Conservation (phyloP, 2,797 vertebrate genomes). For the Acipenser ruthenus region DNA sequence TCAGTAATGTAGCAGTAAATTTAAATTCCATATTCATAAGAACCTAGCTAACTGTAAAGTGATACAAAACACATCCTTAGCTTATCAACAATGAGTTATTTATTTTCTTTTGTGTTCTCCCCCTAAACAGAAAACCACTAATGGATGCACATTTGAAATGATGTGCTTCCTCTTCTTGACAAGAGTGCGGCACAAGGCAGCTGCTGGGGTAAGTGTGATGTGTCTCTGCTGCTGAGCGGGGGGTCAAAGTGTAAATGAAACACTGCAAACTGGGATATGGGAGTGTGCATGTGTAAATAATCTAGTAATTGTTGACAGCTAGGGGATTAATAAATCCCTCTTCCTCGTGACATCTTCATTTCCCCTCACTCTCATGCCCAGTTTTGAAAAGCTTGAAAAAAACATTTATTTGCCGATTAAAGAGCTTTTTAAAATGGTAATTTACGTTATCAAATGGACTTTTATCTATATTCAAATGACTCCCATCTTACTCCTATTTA, state of each 20-base stretch:
- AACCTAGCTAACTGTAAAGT: too few relatives aligned
- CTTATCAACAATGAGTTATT: too few relatives aligned
- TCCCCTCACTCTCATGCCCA: constrained; percentile 26
- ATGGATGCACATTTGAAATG: constrained; percentile 13
- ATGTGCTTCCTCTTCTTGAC: neutral
- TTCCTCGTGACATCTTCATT: constrained; percentile 63
- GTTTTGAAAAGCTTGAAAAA: constrained; percentile 31
- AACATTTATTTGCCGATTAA: constrained; percentile 54
- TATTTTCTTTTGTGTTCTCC: neutral
- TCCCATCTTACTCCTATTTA: constrained; percentile 36
- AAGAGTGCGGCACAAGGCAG: constrained; percentile 33
- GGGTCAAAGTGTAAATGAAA: constrained; percentile 80
- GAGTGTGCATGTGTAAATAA: constrained; percentile 87
- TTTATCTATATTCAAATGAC: constrained; percentile 60
- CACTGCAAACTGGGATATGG: constrained; percentile 72
- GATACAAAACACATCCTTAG: too few relatives aligned
- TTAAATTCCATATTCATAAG: too few relatives aligned
- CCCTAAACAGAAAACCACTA: constrained; percentile 5
- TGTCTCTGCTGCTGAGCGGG: constrained; percentile 60
- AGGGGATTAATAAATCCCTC: constrained; percentile 52
- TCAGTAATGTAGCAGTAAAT: too few relatives aligned
- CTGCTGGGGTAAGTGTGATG: constrained; percentile 54
- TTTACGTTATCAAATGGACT: constrained; percentile 59
- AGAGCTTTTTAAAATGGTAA: constrained; percentile 47
- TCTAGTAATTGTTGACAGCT: constrained; percentile 85